These are phyloP conservation scores for Actias luna DNA, from an alignment of 2,888 invertebrate genomes.

Conservation along the genomic window DNA sequence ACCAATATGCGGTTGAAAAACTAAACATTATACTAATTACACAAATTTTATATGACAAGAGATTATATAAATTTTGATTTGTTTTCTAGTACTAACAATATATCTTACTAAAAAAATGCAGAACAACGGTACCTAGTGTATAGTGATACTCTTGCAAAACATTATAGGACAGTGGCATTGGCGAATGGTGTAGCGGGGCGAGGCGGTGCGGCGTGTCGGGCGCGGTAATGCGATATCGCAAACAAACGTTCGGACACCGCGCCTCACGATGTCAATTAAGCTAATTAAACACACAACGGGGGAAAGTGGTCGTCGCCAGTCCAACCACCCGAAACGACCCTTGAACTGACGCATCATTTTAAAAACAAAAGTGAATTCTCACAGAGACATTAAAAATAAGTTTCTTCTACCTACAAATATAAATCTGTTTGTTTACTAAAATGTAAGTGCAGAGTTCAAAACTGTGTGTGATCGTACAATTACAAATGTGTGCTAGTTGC, in stretches of 20 bases:
- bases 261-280: slow-evolving; percentile 80
- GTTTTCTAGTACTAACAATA: background rate
- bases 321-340: slow-evolving; percentile 50
- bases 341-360: slow-evolving; percentile 68
- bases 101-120: background rate
- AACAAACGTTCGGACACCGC: slow-evolving; percentile 79
- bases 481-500: slow-evolving; percentile 24
- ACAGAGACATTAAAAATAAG: slow-evolving; percentile 56
- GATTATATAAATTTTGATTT: background rate
- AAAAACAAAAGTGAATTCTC: slow-evolving; percentile 67
- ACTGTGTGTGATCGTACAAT: slow-evolving; percentile 22
- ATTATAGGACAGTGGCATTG: background rate
- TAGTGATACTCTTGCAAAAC: background rate
- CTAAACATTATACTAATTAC: no score
- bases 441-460: slow-evolving; percentile 20
- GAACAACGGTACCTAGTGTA: background rate
- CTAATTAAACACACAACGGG: slow-evolving; percentile 78
- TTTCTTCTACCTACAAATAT: slow-evolving; percentile 33
- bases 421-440: slow-evolving; percentile 23
- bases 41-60: background rate
- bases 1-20: no score
- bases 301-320: slow-evolving; percentile 54
- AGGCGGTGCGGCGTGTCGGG: slow-evolving; percentile 45
- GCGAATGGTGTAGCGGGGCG: slow-evolving; percentile 45
- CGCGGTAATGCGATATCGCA: slow-evolving; percentile 73